Evolutionary conservation across 2,113 vertebrate genomes (phyloP), one percentile per base, ranked within the genome.

Genomic region (Fukomys damarensis): DNA sequence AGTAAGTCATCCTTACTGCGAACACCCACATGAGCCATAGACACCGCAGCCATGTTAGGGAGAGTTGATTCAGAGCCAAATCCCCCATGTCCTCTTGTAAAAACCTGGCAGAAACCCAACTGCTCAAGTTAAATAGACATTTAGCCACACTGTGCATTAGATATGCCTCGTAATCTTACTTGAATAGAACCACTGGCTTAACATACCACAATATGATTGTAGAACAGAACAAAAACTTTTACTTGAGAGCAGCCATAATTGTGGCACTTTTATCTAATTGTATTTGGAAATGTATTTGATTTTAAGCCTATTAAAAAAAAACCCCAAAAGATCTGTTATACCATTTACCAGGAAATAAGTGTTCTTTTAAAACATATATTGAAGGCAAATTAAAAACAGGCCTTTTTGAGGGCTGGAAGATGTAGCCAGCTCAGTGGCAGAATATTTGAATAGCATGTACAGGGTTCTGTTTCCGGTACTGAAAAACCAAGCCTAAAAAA

Each of bases 71-170:
- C 92, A 63, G 72, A 96, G 97, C 96, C 94, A 87, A 95, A 96
- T 96, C 93, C 89, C 84, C 70, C 96, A 95, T 63, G 83, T n/a
- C 52, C 92, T 76, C 82, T 96, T 89, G 91, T 91, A 95, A 95
- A 96, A 97, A 92, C 88, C 89, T 98, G 98, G 97, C 97, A 97
- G 95, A 94, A 96, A 81, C 95, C 97, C 97, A 97, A 80, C 83
- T 82, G 93, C 89, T 97, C 83, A 35, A 96, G 91, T 96, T 95
- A 97, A 97, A 95, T 74, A 97, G 97, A 91, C 95, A 61, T 96
- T 96, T 93, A 97, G 91, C 93, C 93, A 77, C 93, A 94, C 84
- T 94, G 95, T 84, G 95, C 93, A 94, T 96, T 97, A 97, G 96
- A 95, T 95, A 96, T 97, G 97, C 96, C 95, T 93, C 81, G 81